Base-by-base conservation (phyloP, 2,113 vertebrate genomes). In the Anolis carolinensis region DNA sequence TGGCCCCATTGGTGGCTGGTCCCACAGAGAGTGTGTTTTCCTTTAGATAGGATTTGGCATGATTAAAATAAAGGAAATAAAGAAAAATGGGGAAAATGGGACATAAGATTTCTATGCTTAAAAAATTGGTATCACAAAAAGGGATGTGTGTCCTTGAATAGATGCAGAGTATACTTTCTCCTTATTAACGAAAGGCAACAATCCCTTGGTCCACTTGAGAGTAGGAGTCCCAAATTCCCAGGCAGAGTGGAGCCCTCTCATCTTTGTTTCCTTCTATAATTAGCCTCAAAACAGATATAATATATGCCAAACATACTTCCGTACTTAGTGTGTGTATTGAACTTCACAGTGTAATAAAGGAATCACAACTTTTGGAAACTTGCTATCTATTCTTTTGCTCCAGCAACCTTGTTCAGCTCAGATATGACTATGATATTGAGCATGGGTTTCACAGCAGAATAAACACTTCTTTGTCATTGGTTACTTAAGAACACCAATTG, bases 381-480 rank as follows among this genome's bases (percentile, higher is more conserved):
- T 0, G 70, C 23, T 89, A 63, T 80, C 7, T 85, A 55, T 88
- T 80, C 55, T 30, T 79, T 68, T 75, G 59, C 86, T 83, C 84
- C 83, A 52, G 52, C 52, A 9, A 30, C 91, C 63, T 91, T 32
- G 67, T 91, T 83, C 87, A 87, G 74, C 27, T 65, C 85, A 86
- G 84, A 86, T 82, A 79, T 55, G 87, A 80, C 76, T 76, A 13
- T 83, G 90, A 88, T 86, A 82, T 87, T 55, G 82, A 73, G 27
- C 39, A 84, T 79, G 90, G 89, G 89, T 92, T 93, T 92, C 73
- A 81, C 78, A 89, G 88, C n/a, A 85, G 62, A 92, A 55, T 32
- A 90, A 95, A 92, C 89, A 88, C 36, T 11, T 81, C 84, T 91
- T 88, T 89, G 55, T 8, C 89, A 88, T 88, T 91, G 44, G 74